These are phyloP conservation scores for Drosophila anomalata DNA, from an alignment of 2,888 invertebrate genomes.

Conservation along the genomic window DNA sequence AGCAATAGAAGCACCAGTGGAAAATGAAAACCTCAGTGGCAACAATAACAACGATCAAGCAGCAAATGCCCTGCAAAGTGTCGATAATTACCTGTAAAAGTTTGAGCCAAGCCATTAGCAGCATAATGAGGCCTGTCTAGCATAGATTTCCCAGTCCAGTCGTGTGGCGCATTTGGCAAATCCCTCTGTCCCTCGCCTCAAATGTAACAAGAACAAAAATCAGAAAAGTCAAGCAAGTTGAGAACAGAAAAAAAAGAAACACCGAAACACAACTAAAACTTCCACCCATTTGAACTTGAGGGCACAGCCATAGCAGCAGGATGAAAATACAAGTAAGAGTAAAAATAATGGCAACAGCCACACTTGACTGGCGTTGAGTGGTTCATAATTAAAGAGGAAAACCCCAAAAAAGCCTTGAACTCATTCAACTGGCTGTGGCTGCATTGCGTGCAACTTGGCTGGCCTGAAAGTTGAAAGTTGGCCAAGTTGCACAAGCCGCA, in stretches of 20 bases:
- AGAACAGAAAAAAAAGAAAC: slow-evolving; percentile 9
- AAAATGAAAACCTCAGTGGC: slow-evolving; percentile 30
- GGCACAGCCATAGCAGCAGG: slow-evolving; percentile 10
- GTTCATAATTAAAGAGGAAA: slow-evolving; percentile 66
- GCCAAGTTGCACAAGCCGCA: slow-evolving; percentile 60
- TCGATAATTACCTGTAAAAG: slow-evolving; percentile 75
- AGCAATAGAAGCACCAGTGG: slow-evolving; percentile 15
- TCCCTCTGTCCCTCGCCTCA: slow-evolving; percentile 45
- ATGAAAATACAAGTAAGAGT: slow-evolving; percentile 21
- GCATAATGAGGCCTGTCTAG: slow-evolving; percentile 70
- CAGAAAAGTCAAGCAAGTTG: not conserved
- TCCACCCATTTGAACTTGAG: slow-evolving; percentile 55
- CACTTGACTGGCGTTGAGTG: slow-evolving; percentile 65
- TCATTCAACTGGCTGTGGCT: slow-evolving; percentile 50
- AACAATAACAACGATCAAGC: slow-evolving; percentile 33
- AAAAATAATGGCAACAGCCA: slow-evolving; percentile 60
- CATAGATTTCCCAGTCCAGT: slow-evolving; percentile 52
- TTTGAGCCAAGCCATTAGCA: slow-evolving; percentile 71
- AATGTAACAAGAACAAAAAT: slow-evolving; percentile 38
- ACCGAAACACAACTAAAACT: slow-evolving; percentile 44
- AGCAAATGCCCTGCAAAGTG: slow-evolving; percentile 56
- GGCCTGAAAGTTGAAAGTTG: slow-evolving; percentile 50
- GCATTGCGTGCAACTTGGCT: slow-evolving; percentile 64
- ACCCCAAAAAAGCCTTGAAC: slow-evolving; percentile 61
- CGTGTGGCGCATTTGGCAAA: slow-evolving; percentile 31